phyloP scores from a whole-genome alignment of 2,113 vertebrate species.

The Nesoenas mayeri region DNA sequence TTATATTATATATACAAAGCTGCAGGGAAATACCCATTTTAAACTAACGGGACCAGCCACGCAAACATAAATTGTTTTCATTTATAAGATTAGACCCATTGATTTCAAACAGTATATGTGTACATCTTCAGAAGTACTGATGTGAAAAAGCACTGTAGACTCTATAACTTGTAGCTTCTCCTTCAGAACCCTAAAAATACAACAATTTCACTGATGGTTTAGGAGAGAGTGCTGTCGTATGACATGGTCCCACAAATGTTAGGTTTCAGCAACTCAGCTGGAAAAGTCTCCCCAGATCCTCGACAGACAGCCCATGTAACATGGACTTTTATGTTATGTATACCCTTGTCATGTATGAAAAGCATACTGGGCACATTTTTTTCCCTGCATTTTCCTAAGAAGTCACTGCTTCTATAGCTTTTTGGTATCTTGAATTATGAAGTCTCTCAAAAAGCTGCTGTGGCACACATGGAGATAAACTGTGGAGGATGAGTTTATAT shows the following conservation, averaged over 20 bases:
- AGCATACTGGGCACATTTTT: neutral
- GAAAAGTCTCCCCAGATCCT: neutral
- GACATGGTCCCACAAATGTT: neutral
- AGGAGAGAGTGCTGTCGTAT: neutral
- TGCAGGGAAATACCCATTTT: neutral
- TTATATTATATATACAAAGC: neutral
- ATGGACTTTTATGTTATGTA: neutral
- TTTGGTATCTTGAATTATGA: neutral
- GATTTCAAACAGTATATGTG: neutral
- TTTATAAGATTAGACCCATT: neutral
- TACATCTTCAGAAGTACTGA: neutral
- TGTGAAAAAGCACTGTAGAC: neutral
- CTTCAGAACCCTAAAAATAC: neutral
- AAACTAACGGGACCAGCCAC: neutral
- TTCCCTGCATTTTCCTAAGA: neutral
- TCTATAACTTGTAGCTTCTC: neutral
- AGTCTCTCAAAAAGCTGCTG: neutral
- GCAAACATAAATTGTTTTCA: neutral
- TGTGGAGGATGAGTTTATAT: neutral
- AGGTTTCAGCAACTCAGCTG: neutral
- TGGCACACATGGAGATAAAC: neutral
- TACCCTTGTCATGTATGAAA: neutral
- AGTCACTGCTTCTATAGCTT: accelerated
- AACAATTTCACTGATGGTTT: neutral
- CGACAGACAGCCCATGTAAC: neutral